These are phyloP conservation scores for Carduelis carduelis DNA, from an alignment of 2,797 vertebrate species.

Conservation along the genomic window DNA sequence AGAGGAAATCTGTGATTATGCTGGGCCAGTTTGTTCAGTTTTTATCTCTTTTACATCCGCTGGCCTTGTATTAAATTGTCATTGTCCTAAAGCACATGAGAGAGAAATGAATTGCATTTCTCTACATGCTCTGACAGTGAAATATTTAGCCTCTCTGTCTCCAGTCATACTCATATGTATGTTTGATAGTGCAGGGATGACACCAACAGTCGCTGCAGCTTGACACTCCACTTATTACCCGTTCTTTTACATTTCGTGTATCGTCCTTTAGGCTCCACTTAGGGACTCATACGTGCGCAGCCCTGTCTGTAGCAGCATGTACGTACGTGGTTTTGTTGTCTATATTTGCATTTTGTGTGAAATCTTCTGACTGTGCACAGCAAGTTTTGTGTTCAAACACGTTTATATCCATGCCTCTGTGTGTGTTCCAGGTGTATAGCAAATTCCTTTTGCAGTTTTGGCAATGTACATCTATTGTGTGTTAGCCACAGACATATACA, in stretches of 20 bases:
- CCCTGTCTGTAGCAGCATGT: neutral
- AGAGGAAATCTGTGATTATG: constrained; percentile 79
- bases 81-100: constrained; percentile 84
- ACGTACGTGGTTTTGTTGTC: neutral
- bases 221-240: constrained; percentile 67
- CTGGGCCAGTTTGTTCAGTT: constrained; percentile 75
- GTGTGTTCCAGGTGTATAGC: neutral
- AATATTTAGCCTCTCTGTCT: constrained; percentile 92
- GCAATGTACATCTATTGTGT: neutral
- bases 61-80: constrained; percentile 88
- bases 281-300: neutral
- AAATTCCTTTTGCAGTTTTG: neutral
- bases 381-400: neutral
- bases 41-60: constrained; percentile 81
- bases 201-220: constrained; percentile 67
- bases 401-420: neutral
- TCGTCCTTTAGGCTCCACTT: constrained; percentile 38
- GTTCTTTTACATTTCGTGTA: constrained; percentile 8
- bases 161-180: constrained; percentile 86
- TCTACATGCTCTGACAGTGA: constrained; percentile 89
- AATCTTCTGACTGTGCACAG: neutral
- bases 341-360: neutral
- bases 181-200: constrained; percentile 82
- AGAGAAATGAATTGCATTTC: constrained; percentile 88
- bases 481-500: neutral